Evolutionary conservation across 2,113 vertebrate genomes (phyloP).

Genomic region (Microtus oregoni): DNA sequence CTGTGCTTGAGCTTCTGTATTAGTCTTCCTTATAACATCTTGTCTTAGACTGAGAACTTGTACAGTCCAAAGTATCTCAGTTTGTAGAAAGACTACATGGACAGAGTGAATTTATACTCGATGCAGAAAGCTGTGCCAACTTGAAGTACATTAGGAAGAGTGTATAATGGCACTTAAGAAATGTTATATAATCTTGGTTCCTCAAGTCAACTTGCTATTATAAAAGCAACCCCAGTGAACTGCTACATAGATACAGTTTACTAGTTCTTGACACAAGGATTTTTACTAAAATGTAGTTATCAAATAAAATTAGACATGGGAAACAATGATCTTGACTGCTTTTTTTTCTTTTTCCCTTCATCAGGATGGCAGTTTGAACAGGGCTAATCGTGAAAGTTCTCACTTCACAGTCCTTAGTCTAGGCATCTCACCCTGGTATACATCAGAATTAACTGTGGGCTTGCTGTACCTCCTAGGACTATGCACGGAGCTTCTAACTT

Average conservation of each 20-base stretch:
- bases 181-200: not conserved
- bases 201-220: constrained; percentile 20
- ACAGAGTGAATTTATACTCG: not conserved
- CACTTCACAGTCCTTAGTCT: too few relatives aligned
- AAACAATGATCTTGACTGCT: too few relatives aligned
- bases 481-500: too few relatives aligned
- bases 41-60: not conserved
- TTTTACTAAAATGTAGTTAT: constrained; percentile 28
- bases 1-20: not conserved
- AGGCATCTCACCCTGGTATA: too few relatives aligned
- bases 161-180: not conserved
- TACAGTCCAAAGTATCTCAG: not conserved
- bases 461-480: too few relatives aligned
- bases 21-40: not conserved
- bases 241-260: constrained; percentile 4
- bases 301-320: too few relatives aligned
- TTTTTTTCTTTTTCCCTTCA: too few relatives aligned
- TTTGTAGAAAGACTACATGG: not conserved
- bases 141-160: not conserved
- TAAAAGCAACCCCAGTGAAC: constrained; percentile 3
- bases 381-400: too few relatives aligned
- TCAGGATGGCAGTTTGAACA: too few relatives aligned
- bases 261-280: not conserved
- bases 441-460: too few relatives aligned
- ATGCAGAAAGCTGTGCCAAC: not conserved